Conservation (phyloP, 2,888 invertebrate species). For the Agrotis clavis region DNA sequence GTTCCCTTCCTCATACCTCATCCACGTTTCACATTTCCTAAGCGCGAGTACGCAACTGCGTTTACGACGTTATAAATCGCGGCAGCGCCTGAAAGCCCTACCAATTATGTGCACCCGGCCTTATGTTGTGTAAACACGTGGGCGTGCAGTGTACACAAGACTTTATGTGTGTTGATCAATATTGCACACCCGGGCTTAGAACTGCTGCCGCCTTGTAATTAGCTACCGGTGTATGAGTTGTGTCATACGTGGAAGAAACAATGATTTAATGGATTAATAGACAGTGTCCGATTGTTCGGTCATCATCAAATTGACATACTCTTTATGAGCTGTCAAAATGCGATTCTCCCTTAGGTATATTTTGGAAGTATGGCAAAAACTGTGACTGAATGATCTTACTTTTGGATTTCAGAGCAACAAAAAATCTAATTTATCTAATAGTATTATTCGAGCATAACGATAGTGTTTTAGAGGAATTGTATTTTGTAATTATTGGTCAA, state of each 20-base stretch:
- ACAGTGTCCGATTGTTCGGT: neutral
- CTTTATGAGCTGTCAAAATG: too few species aligned
- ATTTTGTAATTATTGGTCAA: too few species aligned
- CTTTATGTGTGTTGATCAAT: constrained; percentile 35
- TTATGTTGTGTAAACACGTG: constrained; percentile 43
- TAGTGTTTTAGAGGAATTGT: too few species aligned
- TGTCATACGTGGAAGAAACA: neutral
- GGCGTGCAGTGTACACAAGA: constrained; percentile 27
- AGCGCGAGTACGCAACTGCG: constrained; percentile 46
- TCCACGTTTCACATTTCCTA: constrained; percentile 25
- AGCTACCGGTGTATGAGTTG: constrained; percentile 4
- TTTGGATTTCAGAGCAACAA: too few species aligned
- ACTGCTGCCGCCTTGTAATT: neutral
- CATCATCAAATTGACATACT: too few species aligned
- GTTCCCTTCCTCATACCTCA: constrained; percentile 15
- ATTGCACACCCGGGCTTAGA: constrained; percentile 13
- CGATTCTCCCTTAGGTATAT: too few species aligned
- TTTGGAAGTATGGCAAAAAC: too few species aligned
- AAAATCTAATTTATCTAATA: too few species aligned
- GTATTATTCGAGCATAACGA: too few species aligned
- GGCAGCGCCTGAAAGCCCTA: constrained; percentile 40
- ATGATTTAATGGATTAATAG: neutral
- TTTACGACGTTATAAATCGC: constrained; percentile 54
- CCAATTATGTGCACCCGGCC: constrained; percentile 38
- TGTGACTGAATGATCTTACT: too few species aligned